Percentiles rank a stretch among this genome's conserved stretches.
Evolutionary conservation across 1,140 invertebrate species (phyloP).

Genomic region (Bemisia tabaci): DNA sequence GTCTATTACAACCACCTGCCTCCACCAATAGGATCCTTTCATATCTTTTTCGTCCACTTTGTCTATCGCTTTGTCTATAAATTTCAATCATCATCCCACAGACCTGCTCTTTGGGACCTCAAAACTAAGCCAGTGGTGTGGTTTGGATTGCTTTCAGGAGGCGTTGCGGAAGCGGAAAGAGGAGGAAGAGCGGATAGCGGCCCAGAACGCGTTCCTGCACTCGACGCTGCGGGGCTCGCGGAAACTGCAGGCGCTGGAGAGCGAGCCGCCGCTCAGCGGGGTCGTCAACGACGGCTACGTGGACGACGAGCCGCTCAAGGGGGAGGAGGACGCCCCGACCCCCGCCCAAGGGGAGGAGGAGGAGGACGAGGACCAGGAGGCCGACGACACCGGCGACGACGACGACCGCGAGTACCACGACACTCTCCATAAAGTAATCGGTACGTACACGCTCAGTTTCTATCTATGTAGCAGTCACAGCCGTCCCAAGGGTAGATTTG

Average conservation of each 20-base stretch:
- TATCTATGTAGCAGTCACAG: not conserved
- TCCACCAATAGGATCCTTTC: no score
- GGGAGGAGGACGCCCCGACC: slow-evolving; percentile 25
- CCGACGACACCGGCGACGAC: slow-evolving; percentile 18
- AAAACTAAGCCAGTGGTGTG: no score
- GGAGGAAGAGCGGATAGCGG: slow-evolving; percentile 65
- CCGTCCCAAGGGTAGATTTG: no score
- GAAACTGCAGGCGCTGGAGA: slow-evolving; percentile 80
- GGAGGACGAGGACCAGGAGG: slow-evolving; percentile 31
- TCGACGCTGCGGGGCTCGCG: slow-evolving; percentile 79
- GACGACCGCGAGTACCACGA: slow-evolving; percentile 2
- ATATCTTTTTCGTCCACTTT: no score
- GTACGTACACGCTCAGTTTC: slow-evolving; percentile 22
- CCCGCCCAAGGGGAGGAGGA: slow-evolving; percentile 24
- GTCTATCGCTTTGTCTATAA: no score
- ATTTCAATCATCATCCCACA: no score
- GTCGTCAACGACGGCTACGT: slow-evolving; percentile 72
- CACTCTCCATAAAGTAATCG: slow-evolving; percentile 22
- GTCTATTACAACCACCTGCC: no score
- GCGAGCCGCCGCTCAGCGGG: slow-evolving; percentile 39
- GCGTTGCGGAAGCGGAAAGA: slow-evolving; percentile 75
- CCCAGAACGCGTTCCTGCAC: slow-evolving; percentile 78
- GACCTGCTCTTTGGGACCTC: no score
- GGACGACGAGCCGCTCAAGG: slow-evolving; percentile 44
- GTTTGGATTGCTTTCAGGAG: no score